Evolutionary conservation across 2,113 vertebrate genomes (phyloP), one percentile per base, ranked within the genome.

Genomic region (Oreotrochilus melanogaster): DNA sequence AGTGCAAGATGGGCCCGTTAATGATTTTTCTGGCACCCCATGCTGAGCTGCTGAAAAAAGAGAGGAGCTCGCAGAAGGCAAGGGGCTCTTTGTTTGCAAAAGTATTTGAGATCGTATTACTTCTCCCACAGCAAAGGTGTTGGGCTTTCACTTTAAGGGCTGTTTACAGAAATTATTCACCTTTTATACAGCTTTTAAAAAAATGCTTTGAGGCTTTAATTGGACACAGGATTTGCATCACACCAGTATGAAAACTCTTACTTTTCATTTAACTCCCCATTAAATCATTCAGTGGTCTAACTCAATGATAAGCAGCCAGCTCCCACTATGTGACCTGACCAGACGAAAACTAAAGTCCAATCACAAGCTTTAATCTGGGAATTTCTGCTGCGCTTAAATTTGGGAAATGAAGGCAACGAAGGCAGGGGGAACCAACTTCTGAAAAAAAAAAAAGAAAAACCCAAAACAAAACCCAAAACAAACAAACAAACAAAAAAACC

Each of bases 21-120:
- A 97, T 95, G 96, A 96, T 92, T 91, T 94, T 94, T 92, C 96
- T 92, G 87, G 75, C 93, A 95, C 97, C 97, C 92, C 97, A 92
- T 92, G 97, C 97, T 97, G 98, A 84, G 98, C 86, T 45, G 86
- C 88, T 65, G 73, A 86, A 78, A 79, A 93, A 95, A 96, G 75
- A 53, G 28, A 86, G 84, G 42, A 64, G 37, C 72, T 91, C 1
- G 42, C 16, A 95, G 88, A 94, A 96, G 84, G 89, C 64, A 35
- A 71, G 66, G 14, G 62, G 47, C 50, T 93, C 86, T 92, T 97
- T 97, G 97, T 97, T 97, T 96, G 96, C 70, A 71, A 85, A 96
- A 92, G 85, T 95, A 92, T 91, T 96, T 27, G 89, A 79, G 76
- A 39, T 54, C 27, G 9, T 86, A 92, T 82, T 92, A 94, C 89